A percentile compares a stretch with the other conserved stretches of the same genome.
These are phyloP conservation scores for Globodera rostochiensis DNA, from an alignment of 1,140 invertebrate genomes.

Conservation along the genomic window DNA sequence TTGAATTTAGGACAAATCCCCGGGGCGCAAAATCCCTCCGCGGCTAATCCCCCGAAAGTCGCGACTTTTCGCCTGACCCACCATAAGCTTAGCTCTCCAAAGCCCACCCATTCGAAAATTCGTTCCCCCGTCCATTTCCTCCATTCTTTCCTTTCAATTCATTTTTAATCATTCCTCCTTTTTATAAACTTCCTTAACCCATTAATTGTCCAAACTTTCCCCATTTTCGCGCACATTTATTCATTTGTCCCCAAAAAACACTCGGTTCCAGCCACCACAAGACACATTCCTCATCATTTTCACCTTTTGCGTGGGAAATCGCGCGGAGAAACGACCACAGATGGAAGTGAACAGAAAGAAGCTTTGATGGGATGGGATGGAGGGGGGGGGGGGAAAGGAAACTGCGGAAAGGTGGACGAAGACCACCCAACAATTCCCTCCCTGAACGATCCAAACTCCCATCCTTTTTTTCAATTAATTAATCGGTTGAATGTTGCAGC, in stretches of 20 bases:
- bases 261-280: background rate
- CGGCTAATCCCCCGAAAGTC: background rate
- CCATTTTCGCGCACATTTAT: background rate
- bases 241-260: background rate
- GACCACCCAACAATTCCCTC: too few relatives aligned
- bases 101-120: background rate
- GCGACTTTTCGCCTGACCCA: background rate
- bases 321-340: background rate
- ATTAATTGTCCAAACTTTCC: background rate
- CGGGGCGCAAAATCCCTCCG: background rate
- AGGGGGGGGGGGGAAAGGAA: too few relatives aligned
- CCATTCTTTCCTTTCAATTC: background rate
- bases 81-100: background rate
- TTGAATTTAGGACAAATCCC: background rate
- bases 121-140: background rate
- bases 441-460: too few relatives aligned
- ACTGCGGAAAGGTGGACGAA: too few relatives aligned
- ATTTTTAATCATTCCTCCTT: background rate
- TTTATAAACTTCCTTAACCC: slow-evolving; percentile 1
- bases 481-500: too few relatives aligned
- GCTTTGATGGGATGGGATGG: too few relatives aligned
- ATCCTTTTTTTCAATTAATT: too few relatives aligned
- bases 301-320: background rate
- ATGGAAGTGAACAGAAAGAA: background rate
- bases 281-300: background rate